Conservation (phyloP, 2,888 invertebrate genomes). For the Cetonia aurata region DNA sequence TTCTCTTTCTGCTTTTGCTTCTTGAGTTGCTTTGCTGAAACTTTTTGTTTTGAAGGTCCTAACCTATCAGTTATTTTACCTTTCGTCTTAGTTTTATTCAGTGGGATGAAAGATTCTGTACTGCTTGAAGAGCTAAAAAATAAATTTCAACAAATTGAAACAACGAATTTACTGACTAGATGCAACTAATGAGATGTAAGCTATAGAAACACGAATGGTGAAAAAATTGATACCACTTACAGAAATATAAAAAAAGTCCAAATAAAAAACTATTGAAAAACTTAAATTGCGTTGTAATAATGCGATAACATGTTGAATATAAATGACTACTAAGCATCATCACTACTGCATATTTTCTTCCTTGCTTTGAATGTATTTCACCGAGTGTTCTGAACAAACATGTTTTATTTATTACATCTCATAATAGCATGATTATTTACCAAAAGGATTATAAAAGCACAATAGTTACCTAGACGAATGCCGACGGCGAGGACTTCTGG, state of each 20-base stretch:
- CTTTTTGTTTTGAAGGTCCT: conserved; percentile 66
- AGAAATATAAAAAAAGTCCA: too few species aligned
- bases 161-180: too few species aligned
- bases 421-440: not conserved
- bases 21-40: conserved; percentile 63
- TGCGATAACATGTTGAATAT: too few species aligned
- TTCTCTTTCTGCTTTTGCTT: conserved; percentile 71
- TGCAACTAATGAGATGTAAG: conserved; percentile 12
- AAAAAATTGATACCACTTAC: not conserved
- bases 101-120: conserved; percentile 63
- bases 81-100: conserved; percentile 59
- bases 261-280: too few species aligned
- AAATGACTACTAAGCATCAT: too few species aligned
- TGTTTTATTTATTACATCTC: not conserved
- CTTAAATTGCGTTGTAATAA: too few species aligned
- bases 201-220: not conserved
- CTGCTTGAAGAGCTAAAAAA: conserved; percentile 50
- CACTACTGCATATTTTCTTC: too few species aligned
- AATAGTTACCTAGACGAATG: conserved; percentile 60
- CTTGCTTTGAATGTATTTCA: too few species aligned
- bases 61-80: conserved; percentile 73
- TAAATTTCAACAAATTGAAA: too few species aligned
- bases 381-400: too few species aligned
- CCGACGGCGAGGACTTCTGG: conserved; percentile 60
- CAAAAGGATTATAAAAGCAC: not conserved